phyloP scores from a whole-genome alignment of 2,888 invertebrate species.

The Callyntrura guangdongensis region DNA sequence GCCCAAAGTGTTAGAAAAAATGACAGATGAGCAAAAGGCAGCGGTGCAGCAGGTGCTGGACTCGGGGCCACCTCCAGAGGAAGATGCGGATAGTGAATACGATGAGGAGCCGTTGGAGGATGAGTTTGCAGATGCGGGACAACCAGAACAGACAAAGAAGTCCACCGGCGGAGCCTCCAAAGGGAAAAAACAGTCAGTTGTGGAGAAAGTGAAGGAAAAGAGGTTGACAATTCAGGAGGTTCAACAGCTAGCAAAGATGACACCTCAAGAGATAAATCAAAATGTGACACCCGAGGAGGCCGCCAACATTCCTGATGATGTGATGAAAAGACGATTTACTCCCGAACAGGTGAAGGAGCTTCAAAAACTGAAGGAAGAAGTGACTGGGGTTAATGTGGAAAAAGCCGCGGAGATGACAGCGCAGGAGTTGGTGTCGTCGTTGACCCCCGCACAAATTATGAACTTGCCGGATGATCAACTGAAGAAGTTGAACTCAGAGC shows the following conservation, averaged over 20 bases:
- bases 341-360: conserved; percentile 49
- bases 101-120: neutral
- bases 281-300: conserved; percentile 1
- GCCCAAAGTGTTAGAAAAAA: conserved; percentile 8
- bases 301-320: neutral
- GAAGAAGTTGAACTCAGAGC: neutral
- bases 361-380: conserved; percentile 25
- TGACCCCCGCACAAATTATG: conserved; percentile 30
- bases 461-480: conserved; percentile 45
- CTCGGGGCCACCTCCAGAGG: conserved; percentile 16
- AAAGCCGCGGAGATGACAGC: conserved; percentile 5
- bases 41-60: conserved; percentile 36
- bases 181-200: conserved; percentile 49
- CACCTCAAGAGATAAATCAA: conserved; percentile 16
- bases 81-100: neutral
- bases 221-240: neutral
- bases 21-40: conserved; percentile 37
- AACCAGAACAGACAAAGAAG: neutral
- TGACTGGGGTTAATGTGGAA: neutral
- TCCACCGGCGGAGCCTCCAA: too few relatives aligned
- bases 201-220: neutral
- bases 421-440: neutral
- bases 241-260: conserved; percentile 1
- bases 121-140: neutral
- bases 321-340: conserved; percentile 20